Percentiles rank a stretch among this genome's conserved stretches.
Evolutionary conservation across 2,888 invertebrate species (phyloP).

Genomic region (Danaus chrysippus): DNA sequence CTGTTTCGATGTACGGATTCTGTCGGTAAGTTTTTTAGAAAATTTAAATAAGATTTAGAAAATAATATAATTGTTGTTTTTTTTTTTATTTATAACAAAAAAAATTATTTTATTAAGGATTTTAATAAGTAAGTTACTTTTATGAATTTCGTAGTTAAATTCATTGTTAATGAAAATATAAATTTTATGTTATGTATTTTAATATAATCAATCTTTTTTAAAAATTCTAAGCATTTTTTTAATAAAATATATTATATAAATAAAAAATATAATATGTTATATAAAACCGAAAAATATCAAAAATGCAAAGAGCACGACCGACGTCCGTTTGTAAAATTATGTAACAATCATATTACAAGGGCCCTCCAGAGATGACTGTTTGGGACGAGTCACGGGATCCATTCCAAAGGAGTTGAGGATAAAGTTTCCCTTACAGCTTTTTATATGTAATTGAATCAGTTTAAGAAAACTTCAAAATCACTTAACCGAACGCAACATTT

Average conservation of each 20-base stretch:
- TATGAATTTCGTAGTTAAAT: too few species aligned
- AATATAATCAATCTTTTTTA: too few species aligned
- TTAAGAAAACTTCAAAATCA: slow-evolving; percentile 4
- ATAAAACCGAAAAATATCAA: neutral
- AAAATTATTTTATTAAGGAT: too few species aligned
- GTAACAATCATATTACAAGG: slow-evolving; percentile 10
- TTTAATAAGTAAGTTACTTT: too few species aligned
- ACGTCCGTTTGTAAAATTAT: slow-evolving; percentile 11
- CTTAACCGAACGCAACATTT: slow-evolving; percentile 5
- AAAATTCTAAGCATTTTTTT: too few species aligned
- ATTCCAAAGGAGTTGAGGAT: slow-evolving; percentile 14
- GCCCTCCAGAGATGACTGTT: slow-evolving; percentile 4
- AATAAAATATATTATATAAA: neutral
- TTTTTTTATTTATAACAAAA: too few species aligned
- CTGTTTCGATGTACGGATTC: slow-evolving; percentile 68
- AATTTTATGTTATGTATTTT: too few species aligned
- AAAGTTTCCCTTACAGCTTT: slow-evolving; percentile 21
- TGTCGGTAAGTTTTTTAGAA: slow-evolving; percentile 56
- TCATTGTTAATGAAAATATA: too few species aligned
- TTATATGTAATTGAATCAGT: slow-evolving; percentile 16
- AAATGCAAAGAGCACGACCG: neutral
- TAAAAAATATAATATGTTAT: neutral
- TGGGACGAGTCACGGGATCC: slow-evolving; percentile 13
- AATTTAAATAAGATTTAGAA: neutral
- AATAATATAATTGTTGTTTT: too few species aligned